A percentile compares a stretch with the other conserved stretches of the same genome.
These are phyloP conservation scores for Caenorhabditis sp. DNA, from an alignment of 2,888 invertebrate genomes.

Conservation along the genomic window DNA sequence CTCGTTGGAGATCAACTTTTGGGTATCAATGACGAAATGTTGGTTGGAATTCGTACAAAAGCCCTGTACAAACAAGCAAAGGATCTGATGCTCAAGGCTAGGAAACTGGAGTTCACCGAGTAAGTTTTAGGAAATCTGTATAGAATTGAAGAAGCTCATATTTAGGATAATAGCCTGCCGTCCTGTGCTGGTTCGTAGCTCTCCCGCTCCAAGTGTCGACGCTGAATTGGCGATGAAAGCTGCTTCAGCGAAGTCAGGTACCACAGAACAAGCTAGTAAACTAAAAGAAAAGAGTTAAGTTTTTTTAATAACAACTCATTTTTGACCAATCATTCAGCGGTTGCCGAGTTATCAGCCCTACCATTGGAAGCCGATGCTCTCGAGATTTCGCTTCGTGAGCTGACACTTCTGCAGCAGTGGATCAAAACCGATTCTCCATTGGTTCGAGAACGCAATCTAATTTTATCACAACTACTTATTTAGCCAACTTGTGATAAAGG, in stretches of 20 bases:
- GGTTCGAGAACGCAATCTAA: background rate
- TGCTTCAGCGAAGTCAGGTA: background rate
- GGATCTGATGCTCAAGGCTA: background rate
- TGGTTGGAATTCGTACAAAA: constrained; percentile 1
- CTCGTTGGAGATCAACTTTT: constrained; percentile 40
- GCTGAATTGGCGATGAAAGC: constrained; percentile 14
- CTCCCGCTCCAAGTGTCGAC: constrained; percentile 42
- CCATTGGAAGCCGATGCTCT: constrained; percentile 38
- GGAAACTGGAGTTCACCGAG: constrained; percentile 16
- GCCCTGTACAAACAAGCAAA: background rate
- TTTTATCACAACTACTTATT: background rate
- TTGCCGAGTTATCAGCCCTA: background rate
- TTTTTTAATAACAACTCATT: too few relatives aligned
- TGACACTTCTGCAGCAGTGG: constrained; percentile 18
- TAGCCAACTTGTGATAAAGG: constrained; percentile 23
- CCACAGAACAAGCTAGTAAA: background rate
- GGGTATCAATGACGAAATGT: constrained; percentile 11
- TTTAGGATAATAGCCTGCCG: constrained; percentile 40
- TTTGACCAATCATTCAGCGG: background rate
- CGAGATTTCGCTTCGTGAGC: constrained; percentile 34
- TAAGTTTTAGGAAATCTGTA: background rate
- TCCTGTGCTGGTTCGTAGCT: constrained; percentile 28
- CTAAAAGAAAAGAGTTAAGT: constrained; percentile 11
- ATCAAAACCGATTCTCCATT: constrained; percentile 10
- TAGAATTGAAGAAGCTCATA: background rate